Evolutionary conservation across 2,797 vertebrate genomes (phyloP).

Genomic region (Onychomys torridus): DNA sequence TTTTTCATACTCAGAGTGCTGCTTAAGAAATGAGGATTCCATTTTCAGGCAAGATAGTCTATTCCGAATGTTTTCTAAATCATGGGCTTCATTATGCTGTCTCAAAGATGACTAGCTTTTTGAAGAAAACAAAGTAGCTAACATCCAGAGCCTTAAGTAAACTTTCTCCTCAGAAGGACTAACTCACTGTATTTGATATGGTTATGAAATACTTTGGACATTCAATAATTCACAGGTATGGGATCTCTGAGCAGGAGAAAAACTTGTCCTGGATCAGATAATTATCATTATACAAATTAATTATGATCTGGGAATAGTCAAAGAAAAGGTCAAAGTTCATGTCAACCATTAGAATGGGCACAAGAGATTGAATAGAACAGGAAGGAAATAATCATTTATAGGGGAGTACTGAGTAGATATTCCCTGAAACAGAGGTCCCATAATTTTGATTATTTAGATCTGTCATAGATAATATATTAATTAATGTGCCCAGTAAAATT

Average conservation of each 20-base stretch:
- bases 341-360: background rate
- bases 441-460: background rate
- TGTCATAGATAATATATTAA: background rate
- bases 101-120: background rate
- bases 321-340: background rate
- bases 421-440: background rate
- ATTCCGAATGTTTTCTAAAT: slow-evolving; percentile 3
- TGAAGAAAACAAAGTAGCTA: background rate
- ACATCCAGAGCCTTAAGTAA: background rate
- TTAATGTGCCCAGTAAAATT: background rate
- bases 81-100: slow-evolving; percentile 1
- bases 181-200: background rate
- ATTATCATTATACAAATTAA: background rate
- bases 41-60: slow-evolving; percentile 6
- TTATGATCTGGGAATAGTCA: background rate
- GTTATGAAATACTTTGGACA: background rate
- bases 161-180: background rate
- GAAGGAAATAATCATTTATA: background rate
- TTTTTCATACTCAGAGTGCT: background rate
- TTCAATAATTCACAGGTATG: background rate
- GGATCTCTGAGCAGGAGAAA: background rate
- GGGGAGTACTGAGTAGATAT: background rate
- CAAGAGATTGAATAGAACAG: background rate
- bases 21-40: background rate
- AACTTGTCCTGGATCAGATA: background rate